A percentile compares a stretch with the other conserved stretches of the same genome.
phyloP scores from a whole-genome alignment of 2,113 vertebrate genomes.

The Poeciliopsis turrubarensis region DNA sequence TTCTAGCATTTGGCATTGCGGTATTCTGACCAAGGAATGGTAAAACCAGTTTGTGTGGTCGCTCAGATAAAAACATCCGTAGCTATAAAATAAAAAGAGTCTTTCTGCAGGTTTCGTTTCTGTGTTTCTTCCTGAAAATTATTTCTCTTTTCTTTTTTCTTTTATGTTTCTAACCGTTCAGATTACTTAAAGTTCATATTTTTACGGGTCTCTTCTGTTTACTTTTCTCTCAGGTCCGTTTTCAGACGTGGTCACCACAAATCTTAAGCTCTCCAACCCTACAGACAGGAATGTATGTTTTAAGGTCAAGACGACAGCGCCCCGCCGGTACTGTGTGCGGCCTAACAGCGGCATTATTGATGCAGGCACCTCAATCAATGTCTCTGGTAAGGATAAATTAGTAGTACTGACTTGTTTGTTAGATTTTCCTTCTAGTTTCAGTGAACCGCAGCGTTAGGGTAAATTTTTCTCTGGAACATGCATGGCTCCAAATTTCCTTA shows the following conservation, averaged over 20 bases:
- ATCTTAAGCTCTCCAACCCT: slow-evolving; percentile 95
- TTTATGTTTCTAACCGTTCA: neutral
- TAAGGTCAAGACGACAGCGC: slow-evolving; percentile 99
- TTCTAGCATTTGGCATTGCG: slow-evolving; percentile 12
- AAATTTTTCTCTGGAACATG: neutral
- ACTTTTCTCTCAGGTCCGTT: slow-evolving; percentile 88
- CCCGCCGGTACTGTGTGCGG: slow-evolving; percentile 96
- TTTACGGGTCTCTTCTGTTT: neutral
- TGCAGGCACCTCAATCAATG: slow-evolving; percentile 94
- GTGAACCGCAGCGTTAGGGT: too few species aligned
- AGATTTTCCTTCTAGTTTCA: neutral
- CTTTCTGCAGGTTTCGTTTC: neutral
- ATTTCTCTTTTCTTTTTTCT: neutral
- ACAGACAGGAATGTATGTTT: slow-evolving; percentile 97
- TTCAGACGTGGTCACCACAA: slow-evolving; percentile 96
- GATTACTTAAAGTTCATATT: neutral
- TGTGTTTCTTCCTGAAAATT: neutral
- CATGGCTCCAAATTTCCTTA: too few species aligned
- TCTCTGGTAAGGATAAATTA: slow-evolving; percentile 85
- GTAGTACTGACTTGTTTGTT: neutral
- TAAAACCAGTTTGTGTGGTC: neutral
- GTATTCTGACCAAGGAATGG: slow-evolving; percentile 4
- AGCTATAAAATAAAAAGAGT: neutral
- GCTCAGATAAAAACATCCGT: neutral
- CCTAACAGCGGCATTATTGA: slow-evolving; percentile 98